Evolutionary conservation across 2,113 vertebrate species (phyloP).

Genomic region (Brachionichthys hirsutus): DNA sequence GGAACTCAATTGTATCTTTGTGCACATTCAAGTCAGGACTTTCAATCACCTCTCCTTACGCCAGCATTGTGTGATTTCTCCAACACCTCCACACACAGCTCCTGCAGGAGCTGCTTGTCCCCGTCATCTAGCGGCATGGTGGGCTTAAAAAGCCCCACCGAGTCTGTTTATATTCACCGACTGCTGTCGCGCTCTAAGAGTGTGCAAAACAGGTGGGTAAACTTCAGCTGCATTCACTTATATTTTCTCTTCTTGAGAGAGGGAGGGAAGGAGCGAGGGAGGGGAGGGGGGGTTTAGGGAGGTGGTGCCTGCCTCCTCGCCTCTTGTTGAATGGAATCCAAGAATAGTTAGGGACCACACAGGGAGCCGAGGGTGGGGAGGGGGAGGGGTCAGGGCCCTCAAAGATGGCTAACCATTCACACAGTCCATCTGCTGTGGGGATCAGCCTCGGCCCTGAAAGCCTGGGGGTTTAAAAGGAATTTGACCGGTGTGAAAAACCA

Average conservation of each 20-base stretch:
- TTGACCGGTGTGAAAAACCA: constrained; percentile 85
- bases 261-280: constrained; percentile 61
- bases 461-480: constrained; percentile 86
- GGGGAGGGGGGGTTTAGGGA: constrained; percentile 61
- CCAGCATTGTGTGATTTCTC: constrained; percentile 37
- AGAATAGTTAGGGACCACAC: constrained; percentile 97
- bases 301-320: constrained; percentile 75
- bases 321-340: constrained; percentile 94
- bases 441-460: constrained; percentile 79
- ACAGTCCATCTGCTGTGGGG: constrained; percentile 90
- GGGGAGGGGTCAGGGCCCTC: constrained; percentile 78
- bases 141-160: constrained; percentile 69
- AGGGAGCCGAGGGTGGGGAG: constrained; percentile 81
- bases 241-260: constrained; percentile 72
- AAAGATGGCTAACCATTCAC: constrained; percentile 94
- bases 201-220: constrained; percentile 88
- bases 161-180: constrained; percentile 75
- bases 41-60: constrained; percentile 34
- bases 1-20: constrained; percentile 23
- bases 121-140: constrained; percentile 59
- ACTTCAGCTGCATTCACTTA: constrained; percentile 84
- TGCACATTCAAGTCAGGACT: constrained; percentile 19
- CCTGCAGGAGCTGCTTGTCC: constrained; percentile 57
- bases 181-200: constrained; percentile 73
- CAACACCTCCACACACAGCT: constrained; percentile 45